Base-by-base conservation (phyloP, 2,113 vertebrate genomes). In the Turnix velox region DNA sequence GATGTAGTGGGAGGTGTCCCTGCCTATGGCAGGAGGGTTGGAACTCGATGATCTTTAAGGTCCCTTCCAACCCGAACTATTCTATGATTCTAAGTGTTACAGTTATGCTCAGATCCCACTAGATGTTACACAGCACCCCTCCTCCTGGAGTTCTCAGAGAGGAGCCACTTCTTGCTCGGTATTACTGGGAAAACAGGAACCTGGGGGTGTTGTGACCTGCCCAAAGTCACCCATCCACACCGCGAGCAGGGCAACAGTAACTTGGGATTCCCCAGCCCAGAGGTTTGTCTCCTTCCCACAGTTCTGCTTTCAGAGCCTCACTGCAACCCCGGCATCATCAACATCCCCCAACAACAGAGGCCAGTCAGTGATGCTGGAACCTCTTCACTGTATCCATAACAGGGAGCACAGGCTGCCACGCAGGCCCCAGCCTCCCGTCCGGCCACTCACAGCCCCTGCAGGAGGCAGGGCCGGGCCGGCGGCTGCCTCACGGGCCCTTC, bases 331-430 rank as follows among this genome's bases (percentile, higher is more conserved):
- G 58, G 4, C 15, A 39, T 3, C 14, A 5, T 24, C 1, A 28
- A n/a, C n/a, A n/a, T n/a, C 1, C 18, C 10, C 23, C 23, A 25
- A 25, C 11, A 14, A 51, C 17, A 30, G 45, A 63, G 43, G 4
- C 9, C 18, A 12, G 6, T n/a, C n/a, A n/a, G 0, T 6, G n/a
- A 3, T 1, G 9, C 55, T 8, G 27, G 4, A 54, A 22, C 15
- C 46, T 0, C 35, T 4, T 4, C 24, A 4, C 37, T 6, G 4
- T 0, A 14, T n/a, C n/a, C n/a, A n/a, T n/a, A n/a, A n/a, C n/a
- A n/a, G n/a, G n/a, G n/a, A n/a, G n/a, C n/a, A n/a, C n/a, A n/a
- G n/a, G n/a, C n/a, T n/a, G n/a, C 24, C 68, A 42, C 19, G 11
- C 51, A 23, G 4, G 22, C 30, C 71, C 68, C 3, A 2, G 61